Percentiles rank a stretch among this genome's conserved stretches.
Conservation (phyloP, 2,888 invertebrate species). For the Chrysolina oricalcia region DNA sequence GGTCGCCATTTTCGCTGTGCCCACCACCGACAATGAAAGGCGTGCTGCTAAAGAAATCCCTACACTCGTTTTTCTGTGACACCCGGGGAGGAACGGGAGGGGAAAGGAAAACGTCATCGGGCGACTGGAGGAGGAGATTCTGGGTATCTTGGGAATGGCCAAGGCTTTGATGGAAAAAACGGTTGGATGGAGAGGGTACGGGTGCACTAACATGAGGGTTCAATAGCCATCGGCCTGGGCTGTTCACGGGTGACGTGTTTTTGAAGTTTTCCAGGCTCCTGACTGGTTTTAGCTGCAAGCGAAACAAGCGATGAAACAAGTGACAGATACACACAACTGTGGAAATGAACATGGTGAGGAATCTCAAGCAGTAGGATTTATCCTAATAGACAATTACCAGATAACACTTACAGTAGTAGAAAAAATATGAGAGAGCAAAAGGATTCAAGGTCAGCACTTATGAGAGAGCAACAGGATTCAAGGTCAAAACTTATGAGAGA, state of each 20-base stretch:
- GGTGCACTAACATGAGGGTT: slow-evolving; percentile 58
- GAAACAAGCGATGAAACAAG: slow-evolving; percentile 38
- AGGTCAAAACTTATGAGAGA: too few species aligned
- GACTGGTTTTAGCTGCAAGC: slow-evolving; percentile 76
- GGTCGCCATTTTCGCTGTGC: slow-evolving; percentile 70
- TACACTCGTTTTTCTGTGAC: slow-evolving; percentile 69
- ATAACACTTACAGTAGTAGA: too few species aligned
- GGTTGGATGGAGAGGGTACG: slow-evolving; percentile 63
- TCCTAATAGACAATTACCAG: too few species aligned
- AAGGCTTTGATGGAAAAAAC: slow-evolving; percentile 55
- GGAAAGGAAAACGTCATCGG: slow-evolving; percentile 69
- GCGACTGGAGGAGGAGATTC: slow-evolving; percentile 69
- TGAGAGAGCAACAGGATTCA: too few species aligned
- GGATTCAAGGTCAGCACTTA: too few species aligned
- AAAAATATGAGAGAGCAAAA: too few species aligned
- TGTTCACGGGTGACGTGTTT: slow-evolving; percentile 64
- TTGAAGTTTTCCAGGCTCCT: slow-evolving; percentile 77
- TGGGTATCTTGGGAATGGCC: slow-evolving; percentile 64
- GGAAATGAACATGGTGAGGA: not conserved
- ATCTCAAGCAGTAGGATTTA: not conserved
- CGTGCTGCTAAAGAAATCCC: slow-evolving; percentile 68
- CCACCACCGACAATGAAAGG: slow-evolving; percentile 72
- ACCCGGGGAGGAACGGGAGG: slow-evolving; percentile 64
- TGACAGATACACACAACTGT: slow-evolving; percentile 15
- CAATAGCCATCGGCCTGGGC: slow-evolving; percentile 67